Percentiles rank a stretch among this genome's conserved stretches.
Evolutionary conservation across 2,113 vertebrate genomes (phyloP).

Genomic region (Tretioscincus oriximinensis): DNA sequence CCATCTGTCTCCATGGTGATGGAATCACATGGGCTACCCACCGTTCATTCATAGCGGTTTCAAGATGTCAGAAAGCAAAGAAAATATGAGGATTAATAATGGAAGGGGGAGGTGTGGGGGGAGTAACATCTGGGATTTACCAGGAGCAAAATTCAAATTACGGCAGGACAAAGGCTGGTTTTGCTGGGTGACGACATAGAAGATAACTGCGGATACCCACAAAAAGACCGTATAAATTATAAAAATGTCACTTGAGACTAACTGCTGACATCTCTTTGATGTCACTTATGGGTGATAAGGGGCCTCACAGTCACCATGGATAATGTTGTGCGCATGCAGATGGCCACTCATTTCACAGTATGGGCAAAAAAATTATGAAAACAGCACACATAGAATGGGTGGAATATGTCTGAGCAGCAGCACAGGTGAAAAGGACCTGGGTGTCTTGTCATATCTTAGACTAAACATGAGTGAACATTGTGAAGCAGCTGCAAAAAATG

Average conservation of each 20-base stretch:
- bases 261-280: neutral
- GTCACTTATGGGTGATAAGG: neutral
- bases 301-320: neutral
- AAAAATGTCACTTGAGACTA: neutral
- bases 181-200: neutral
- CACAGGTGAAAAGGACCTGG: too few species aligned
- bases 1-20: conserved; percentile 77
- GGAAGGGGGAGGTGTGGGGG: too few species aligned
- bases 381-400: too few species aligned
- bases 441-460: too few species aligned
- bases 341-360: neutral
- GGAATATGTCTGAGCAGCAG: too few species aligned
- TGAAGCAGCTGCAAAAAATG: too few species aligned
- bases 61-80: conserved; percentile 19
- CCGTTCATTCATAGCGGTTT: conserved; percentile 68
- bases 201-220: neutral
- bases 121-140: neutral
- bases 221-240: neutral
- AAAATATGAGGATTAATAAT: neutral
- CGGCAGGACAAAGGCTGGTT: neutral
- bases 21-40: conserved; percentile 60
- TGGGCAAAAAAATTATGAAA: too few species aligned
- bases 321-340: neutral
- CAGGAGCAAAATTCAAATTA: conserved; percentile 30
- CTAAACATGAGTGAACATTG: too few species aligned